phyloP scores from a whole-genome alignment of 2,888 invertebrate species.

The Parasteatoda lunata region DNA sequence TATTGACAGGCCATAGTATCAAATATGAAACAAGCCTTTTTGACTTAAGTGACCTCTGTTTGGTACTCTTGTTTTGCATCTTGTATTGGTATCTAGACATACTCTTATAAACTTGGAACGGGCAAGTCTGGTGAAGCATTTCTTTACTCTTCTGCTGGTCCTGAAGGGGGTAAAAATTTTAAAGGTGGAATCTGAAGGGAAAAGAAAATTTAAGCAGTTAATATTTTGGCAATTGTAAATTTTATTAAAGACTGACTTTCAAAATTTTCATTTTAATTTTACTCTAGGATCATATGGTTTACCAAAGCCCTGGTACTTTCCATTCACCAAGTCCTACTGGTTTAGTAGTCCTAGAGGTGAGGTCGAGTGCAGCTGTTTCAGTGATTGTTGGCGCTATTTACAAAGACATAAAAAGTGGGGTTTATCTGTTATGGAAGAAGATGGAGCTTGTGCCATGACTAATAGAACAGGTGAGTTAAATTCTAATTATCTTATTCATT shows the following conservation, averaged over 20 bases:
- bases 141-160: no score
- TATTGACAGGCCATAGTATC: no score
- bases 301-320: constrained; percentile 79
- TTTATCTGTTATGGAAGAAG: constrained; percentile 68
- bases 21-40: no score
- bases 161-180: no score
- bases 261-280: constrained; percentile 15
- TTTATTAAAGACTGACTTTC: background rate
- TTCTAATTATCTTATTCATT: background rate
- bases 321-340: constrained; percentile 77
- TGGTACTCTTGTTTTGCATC: no score
- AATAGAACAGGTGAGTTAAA: constrained; percentile 57
- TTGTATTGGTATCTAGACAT: no score
- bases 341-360: constrained; percentile 71
- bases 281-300: constrained; percentile 77
- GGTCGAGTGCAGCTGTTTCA: constrained; percentile 45
- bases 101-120: no score
- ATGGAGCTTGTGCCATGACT: constrained; percentile 69
- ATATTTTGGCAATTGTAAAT: background rate
- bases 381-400: constrained; percentile 56
- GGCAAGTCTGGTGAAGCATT: no score
- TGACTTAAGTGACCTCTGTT: no score
- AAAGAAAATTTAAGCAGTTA: background rate
- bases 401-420: constrained; percentile 60
- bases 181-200: no score